These are phyloP conservation scores for Colaptes auratus DNA, from an alignment of 2,113 vertebrate genomes.

Conservation along the genomic window DNA sequence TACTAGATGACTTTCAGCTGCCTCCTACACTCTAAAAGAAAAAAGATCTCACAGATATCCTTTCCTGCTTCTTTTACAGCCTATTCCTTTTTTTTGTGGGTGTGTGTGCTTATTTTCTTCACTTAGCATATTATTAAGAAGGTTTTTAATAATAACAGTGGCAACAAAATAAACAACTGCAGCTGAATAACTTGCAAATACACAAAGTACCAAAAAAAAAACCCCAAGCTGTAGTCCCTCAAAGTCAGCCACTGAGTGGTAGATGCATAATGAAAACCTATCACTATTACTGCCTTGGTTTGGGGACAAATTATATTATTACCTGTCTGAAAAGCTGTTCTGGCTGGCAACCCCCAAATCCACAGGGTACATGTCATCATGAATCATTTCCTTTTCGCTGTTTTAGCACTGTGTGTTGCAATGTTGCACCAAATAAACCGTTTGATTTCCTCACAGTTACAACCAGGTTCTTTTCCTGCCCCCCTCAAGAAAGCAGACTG, in stretches of 20 bases:
- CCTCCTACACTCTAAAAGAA: slow-evolving; percentile 20
- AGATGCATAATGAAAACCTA: background rate
- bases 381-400: slow-evolving; percentile 67
- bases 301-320: background rate
- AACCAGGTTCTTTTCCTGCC: slow-evolving; percentile 27
- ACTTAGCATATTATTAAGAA: background rate
- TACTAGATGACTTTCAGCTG: slow-evolving; percentile 11
- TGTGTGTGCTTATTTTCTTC: background rate
- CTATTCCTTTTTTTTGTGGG: background rate
- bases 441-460: slow-evolving; percentile 55
- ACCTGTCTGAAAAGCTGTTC: background rate
- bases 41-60: background rate
- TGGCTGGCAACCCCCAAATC: background rate
- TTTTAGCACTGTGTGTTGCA: background rate
- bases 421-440: background rate
- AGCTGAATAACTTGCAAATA: background rate
- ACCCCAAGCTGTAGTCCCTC: background rate
- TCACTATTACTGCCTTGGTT: background rate
- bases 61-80: background rate
- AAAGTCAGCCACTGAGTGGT: background rate
- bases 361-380: background rate
- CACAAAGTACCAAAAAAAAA: background rate
- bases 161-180: background rate
- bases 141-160: background rate
- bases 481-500: background rate